Base-by-base conservation (phyloP, 1,140 invertebrate species). In the Gryllus bimaculatus region DNA sequence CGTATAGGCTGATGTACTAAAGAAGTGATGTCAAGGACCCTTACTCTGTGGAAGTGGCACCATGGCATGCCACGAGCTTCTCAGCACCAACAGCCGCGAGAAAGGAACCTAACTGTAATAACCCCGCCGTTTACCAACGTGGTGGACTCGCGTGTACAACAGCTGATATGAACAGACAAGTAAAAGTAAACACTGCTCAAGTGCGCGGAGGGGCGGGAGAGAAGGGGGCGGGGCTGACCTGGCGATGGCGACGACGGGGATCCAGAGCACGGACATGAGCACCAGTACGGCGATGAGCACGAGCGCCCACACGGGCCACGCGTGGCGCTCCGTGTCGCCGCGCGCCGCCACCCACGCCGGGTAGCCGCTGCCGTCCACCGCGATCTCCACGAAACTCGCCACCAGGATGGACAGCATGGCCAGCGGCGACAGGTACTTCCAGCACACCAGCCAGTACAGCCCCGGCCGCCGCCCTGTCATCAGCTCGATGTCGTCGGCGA, bases 401-500 rank as follows among this genome's bases (percentile, higher is more conserved):
- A 92, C 86, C 12, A 98, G 86, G 82, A 98, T 96, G 80, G 93
- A 91, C 21, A 96, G 85, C 96, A 98, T 98, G 3, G 95, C 95
- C 78, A 93, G 84, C 0, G 96, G 96, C 47, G 95, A 96, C 12
- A 98, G 85, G 82, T 96, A 98, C 83, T 96, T 96, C 96, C 96
- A 98, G 85, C 96, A 98, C 81, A 97, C 92, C 80, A 96, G 86
- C 95, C 95, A 97, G 84, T 96, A 98, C 8, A 95, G 87, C 4
- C 92, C 92, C 7, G 96, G 95, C 48, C 95, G 87, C 74, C 90
- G 91, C 0, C 96, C 96, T 7, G 95, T 97, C 96, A 98, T 98
- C 83, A 96, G 87, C 86, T 98, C 95, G 81, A 98, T 96, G 84
- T 98, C 96, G 83, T 97, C 95, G 8, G 94, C 93, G 84, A 98